Base-by-base conservation (phyloP, 2,113 vertebrate genomes). In the Dipodomys merriami region DNA sequence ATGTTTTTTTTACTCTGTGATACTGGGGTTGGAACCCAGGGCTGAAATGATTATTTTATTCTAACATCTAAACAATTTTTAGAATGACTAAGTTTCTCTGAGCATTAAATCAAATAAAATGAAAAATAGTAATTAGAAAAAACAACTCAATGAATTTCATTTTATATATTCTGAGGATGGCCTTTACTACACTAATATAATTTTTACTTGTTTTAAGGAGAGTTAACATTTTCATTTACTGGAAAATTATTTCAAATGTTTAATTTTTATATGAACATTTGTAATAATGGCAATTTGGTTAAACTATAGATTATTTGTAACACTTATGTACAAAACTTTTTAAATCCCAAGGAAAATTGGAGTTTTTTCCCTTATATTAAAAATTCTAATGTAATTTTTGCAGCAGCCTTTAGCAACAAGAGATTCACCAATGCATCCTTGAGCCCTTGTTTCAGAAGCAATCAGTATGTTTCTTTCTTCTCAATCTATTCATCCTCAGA, bases 21-120 rank as follows among this genome's bases (percentile, higher is more conserved):
- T 16, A 57, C 53, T 57, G 53, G 53, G 15, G 53, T 16, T 57
- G 53, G 53, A 57, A 64, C 62, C 72, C 39, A 25, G 22, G 35
- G 72, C 33, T 25, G 10, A 39, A 20, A n/a, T 33, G 15, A 18
- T 83, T 79, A 87, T 88, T 79, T 46, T 76, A 79, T 71, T 94
- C 80, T 91, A 29, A 73, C 60, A 88, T 94, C 78, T 80, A 95
- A 92, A 62, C 16, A 39, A 13, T 57, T 57, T 91, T 92, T 35
- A 79, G 81, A 78, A 67, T 82, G 22, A 44, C 3, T 5, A 20
- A 22, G 85, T 73, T 39, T 6, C 18, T 35, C 79, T 72, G 74
- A 83, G 77, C 57, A 11, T 84, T 90, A 82, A 74, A 69, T 20
- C 25, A 20, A 74, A 73, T 7, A 91, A 91, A 92, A 83, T 68